A percentile compares a stretch with the other conserved stretches of the same genome.
Conservation (phyloP, 1,140 invertebrate genomes). For the Diploscapter pachys region DNA sequence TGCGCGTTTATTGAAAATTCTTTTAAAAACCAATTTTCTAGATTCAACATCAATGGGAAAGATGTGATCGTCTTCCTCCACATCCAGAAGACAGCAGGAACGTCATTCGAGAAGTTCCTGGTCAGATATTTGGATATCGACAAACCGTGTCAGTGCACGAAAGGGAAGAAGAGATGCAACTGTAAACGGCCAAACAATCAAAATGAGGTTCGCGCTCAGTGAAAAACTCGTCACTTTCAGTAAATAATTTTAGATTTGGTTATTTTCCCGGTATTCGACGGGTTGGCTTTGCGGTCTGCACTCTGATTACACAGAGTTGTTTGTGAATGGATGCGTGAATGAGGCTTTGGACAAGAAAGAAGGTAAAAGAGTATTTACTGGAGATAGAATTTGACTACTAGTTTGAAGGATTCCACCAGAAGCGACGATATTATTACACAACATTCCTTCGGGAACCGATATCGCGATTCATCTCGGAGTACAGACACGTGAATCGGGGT, state of each 20-base stretch:
- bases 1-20: neutral
- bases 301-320: constrained; percentile 95
- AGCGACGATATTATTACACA: constrained; percentile 81
- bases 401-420: constrained; percentile 42
- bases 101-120: constrained; percentile 75
- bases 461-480: constrained; percentile 83
- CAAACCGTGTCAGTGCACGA: constrained; percentile 48
- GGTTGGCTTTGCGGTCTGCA: constrained; percentile 98
- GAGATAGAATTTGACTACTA: neutral
- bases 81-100: constrained; percentile 90
- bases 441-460: constrained; percentile 88
- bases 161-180: constrained; percentile 68
- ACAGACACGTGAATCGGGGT: constrained; percentile 87
- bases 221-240: constrained; percentile 1
- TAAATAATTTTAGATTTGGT: constrained; percentile 69
- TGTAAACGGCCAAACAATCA: constrained; percentile 64
- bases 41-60: constrained; percentile 71
- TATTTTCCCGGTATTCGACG: constrained; percentile 95
- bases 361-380: constrained; percentile 30
- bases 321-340: constrained; percentile 69
- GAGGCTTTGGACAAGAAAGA: constrained; percentile 60
- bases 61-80: constrained; percentile 98
- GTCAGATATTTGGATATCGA: constrained; percentile 51
- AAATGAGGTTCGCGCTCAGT: constrained; percentile 32
- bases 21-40: constrained; percentile 13